Evolutionary conservation across 2,888 invertebrate genomes (phyloP), one percentile per base, ranked within the genome.

Genomic region (Ferrisia virgata): DNA sequence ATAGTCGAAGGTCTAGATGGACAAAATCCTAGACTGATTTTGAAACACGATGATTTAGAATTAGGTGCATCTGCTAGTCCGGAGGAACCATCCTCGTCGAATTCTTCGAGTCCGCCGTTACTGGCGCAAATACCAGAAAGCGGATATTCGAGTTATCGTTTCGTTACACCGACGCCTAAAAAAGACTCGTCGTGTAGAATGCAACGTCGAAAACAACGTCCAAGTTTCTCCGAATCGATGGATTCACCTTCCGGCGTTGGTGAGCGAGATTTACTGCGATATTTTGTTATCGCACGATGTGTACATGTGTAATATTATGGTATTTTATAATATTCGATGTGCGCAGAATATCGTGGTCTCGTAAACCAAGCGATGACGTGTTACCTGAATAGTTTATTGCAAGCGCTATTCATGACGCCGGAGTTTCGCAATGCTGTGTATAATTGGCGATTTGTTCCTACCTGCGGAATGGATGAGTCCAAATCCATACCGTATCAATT

Each of bases 351-450:
- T 88, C 94, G 95, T 11, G 96, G 95, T 43, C 90, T 96, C 80
- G 95, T 95, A 9, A 96, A 96, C 89, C 95, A 96, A 89, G 96
- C 96, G 0, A 96, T 96, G 96, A 96, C 96, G 0, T 96, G 96
- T 88, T 96, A 96, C 88, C 90, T 96, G 85, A 96, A 96, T 89
- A 95, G 95, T 89, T 90, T 96, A 76, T 90, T 96, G 31, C 96
- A 96, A 89, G 94, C 96, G 0, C 90, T 96, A 5, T 96, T 92
- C 88, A 96, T 96, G 95, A 96, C 96, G 0, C 96, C 96, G 0
- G 96, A 96, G 89, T 96, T 96, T 88, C 91, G 96, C 53, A 96
- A 96, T 89, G 94, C 95, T 2, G 89, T 96, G 43, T 96, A 96
- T 88, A 93, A 93, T 87, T 95, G 95, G 94, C 93, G 94, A 88